These are phyloP conservation scores for Corythaeola cristata DNA, from an alignment of 2,113 vertebrate genomes.

Conservation along the genomic window DNA sequence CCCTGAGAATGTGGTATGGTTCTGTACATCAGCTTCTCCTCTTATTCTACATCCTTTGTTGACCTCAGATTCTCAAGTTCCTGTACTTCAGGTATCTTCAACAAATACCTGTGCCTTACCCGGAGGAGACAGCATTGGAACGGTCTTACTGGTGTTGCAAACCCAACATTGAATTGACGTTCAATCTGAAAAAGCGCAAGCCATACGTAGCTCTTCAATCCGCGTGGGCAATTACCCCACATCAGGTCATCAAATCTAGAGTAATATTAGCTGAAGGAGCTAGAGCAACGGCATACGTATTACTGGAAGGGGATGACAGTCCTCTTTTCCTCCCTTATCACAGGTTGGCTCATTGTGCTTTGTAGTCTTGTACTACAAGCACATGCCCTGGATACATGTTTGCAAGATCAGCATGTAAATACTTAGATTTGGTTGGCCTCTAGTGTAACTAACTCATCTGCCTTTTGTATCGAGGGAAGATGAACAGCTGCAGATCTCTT, in stretches of 20 bases:
- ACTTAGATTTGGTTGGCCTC: no score
- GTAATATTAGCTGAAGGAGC: not conserved
- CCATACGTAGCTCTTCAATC: not conserved
- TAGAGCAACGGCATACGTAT: no score
- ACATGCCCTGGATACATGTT: not conserved
- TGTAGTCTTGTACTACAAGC: not conserved
- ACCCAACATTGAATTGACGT: not conserved
- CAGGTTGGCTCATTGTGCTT: not conserved
- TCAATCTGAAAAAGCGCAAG: not conserved
- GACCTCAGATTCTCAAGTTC: no score
- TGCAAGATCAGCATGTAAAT: no score
- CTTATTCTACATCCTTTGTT: not conserved
- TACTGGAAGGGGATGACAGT: no score
- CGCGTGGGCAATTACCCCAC: no score
- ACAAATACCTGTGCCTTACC: not conserved
- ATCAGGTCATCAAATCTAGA: not conserved
- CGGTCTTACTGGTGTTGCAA: not conserved
- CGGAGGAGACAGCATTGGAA: not conserved
- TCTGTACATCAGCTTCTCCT: not conserved
- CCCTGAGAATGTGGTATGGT: not conserved
- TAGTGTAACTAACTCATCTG: no score
- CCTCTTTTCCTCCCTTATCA: not conserved
- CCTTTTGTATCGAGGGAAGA: no score
- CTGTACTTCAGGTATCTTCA: no score
- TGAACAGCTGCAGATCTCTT: no score